A percentile compares a stretch with the other conserved stretches of the same genome.
These are phyloP conservation scores for Pimpla rufipes DNA, from an alignment of 2,888 invertebrate species.

Conservation along the genomic window DNA sequence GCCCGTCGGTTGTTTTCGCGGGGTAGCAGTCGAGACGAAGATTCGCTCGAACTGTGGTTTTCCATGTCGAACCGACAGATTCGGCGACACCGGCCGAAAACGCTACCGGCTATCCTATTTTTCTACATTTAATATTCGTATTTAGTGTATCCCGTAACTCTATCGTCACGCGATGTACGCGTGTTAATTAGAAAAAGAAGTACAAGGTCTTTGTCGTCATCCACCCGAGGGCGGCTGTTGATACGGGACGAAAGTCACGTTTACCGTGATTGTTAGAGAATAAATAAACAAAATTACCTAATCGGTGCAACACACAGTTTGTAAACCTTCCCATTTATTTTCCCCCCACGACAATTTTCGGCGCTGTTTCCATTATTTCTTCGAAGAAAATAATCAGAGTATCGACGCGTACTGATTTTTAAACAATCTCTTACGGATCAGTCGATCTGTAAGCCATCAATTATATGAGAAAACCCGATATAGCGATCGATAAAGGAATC, in stretches of 20 bases:
- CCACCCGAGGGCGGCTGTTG: conserved; percentile 22
- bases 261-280: conserved; percentile 51
- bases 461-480: too few species aligned
- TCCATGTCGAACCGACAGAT: conserved; percentile 3
- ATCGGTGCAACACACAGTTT: conserved; percentile 66
- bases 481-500: too few species aligned
- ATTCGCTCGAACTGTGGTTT: background rate
- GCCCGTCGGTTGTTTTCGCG: background rate
- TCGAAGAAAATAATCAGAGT: background rate
- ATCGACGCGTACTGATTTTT: conserved; percentile 1
- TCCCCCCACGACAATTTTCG: conserved; percentile 75
- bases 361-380: conserved; percentile 77
- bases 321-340: conserved; percentile 72
- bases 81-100: conserved; percentile 20
- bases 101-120: conserved; percentile 78
- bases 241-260: conserved; percentile 43
- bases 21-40: background rate
- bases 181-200: conserved; percentile 41
- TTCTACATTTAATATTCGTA: conserved; percentile 81
- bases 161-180: conserved; percentile 56
- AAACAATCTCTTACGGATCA: too few species aligned
- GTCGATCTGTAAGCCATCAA: too few species aligned
- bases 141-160: conserved; percentile 60
- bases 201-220: conserved; percentile 47
- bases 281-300: conserved; percentile 68